Percentiles rank a stretch among this genome's conserved stretches.
These are phyloP conservation scores for Polymixis flavicincta DNA, from an alignment of 2,888 invertebrate genomes.

Conservation along the genomic window DNA sequence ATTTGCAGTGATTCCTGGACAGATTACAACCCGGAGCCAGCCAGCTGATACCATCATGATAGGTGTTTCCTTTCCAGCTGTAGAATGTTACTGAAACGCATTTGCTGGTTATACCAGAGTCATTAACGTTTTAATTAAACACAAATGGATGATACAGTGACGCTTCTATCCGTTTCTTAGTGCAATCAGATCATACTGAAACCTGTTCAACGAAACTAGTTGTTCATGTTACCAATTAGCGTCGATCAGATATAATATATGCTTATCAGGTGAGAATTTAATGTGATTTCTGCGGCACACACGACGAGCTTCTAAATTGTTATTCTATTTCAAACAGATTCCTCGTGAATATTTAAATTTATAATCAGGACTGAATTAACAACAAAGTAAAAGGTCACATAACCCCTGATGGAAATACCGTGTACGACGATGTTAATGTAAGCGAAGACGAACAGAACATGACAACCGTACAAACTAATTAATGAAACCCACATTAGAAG, in stretches of 20 bases:
- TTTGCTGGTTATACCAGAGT: slow-evolving; percentile 42
- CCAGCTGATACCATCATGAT: slow-evolving; percentile 46
- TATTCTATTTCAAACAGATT: slow-evolving; percentile 60
- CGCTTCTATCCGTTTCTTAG: slow-evolving; percentile 52
- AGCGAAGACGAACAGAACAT: slow-evolving; percentile 54
- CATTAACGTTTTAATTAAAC: slow-evolving; percentile 63
- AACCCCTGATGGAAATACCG: slow-evolving; percentile 54
- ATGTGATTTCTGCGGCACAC: slow-evolving; percentile 53
- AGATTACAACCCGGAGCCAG: slow-evolving; percentile 39
- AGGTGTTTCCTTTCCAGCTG: slow-evolving; percentile 42
- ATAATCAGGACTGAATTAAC: slow-evolving; percentile 63
- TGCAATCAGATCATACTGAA: slow-evolving; percentile 57
- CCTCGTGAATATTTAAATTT: slow-evolving; percentile 69
- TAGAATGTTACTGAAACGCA: slow-evolving; percentile 47
- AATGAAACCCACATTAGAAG: slow-evolving; percentile 55
- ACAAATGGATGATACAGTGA: slow-evolving; percentile 54
- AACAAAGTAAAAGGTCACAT: slow-evolving; percentile 53
- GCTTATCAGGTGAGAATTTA: slow-evolving; percentile 63
- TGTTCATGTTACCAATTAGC: slow-evolving; percentile 63
- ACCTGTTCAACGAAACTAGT: slow-evolving; percentile 59
- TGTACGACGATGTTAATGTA: slow-evolving; percentile 48
- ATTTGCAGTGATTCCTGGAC: slow-evolving; percentile 33
- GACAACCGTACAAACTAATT: slow-evolving; percentile 54
- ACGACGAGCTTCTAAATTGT: slow-evolving; percentile 46
- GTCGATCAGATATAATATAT: slow-evolving; percentile 58